phyloP scores from a whole-genome alignment of 2,113 vertebrate genomes.

The Hippocampus zosterae region DNA sequence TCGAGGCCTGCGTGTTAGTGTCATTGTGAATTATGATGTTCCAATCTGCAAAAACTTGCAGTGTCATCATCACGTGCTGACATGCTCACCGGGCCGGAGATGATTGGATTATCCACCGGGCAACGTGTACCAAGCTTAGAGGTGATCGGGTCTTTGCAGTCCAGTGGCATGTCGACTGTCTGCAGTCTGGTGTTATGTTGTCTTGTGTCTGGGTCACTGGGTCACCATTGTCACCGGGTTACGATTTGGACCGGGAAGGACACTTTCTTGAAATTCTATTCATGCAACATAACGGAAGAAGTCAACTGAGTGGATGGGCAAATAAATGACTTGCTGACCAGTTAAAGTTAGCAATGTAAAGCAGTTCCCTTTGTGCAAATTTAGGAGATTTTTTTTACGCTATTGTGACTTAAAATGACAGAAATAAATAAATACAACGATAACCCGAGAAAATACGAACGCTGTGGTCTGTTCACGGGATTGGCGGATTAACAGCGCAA shows the following conservation, averaged over 20 bases:
- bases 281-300: not conserved
- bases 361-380: not conserved
- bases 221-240: not conserved
- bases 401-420: too few relatives aligned
- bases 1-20: not conserved
- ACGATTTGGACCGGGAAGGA: not conserved
- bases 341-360: not conserved
- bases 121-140: constrained; percentile 34
- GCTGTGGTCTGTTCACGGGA: too few relatives aligned
- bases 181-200: constrained; percentile 3
- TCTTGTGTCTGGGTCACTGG: constrained; percentile 43
- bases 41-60: constrained; percentile 4
- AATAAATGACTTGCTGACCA: not conserved
- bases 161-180: constrained; percentile 7
- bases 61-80: constrained; percentile 16
- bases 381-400: too few relatives aligned
- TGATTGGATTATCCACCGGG: constrained; percentile 39
- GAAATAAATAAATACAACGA: too few relatives aligned
- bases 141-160: constrained; percentile 4
- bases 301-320: not conserved
- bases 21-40: constrained; percentile 5
- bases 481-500: too few relatives aligned
- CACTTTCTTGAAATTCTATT: not conserved
- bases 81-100: not conserved
- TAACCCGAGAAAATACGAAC: too few relatives aligned